phyloP scores from a whole-genome alignment of 2,113 vertebrate species.

The Labeo rohita region DNA sequence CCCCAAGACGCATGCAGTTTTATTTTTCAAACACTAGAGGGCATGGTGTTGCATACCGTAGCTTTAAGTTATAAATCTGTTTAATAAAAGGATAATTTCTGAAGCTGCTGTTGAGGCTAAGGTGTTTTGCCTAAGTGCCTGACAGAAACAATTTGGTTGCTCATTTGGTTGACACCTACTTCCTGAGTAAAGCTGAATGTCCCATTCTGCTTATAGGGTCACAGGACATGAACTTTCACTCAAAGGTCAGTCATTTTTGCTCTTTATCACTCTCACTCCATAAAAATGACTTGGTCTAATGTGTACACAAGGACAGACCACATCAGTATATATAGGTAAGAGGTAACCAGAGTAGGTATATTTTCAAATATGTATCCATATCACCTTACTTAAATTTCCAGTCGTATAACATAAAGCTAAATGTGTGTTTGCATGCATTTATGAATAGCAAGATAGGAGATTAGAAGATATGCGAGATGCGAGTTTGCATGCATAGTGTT shows the following conservation, averaged over 20 bases:
- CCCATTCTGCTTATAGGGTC: constrained; percentile 7
- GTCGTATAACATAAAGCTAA: neutral
- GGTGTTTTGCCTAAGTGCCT: neutral
- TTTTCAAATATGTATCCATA: neutral
- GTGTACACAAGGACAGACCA: neutral
- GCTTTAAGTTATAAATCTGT: too few species aligned
- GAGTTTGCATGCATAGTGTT: neutral
- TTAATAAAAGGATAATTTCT: neutral
- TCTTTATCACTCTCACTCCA: constrained; percentile 24
- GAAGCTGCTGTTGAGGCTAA: neutral
- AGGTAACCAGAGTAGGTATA: neutral
- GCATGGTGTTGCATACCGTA: too few species aligned
- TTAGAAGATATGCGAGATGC: constrained; percentile 6
- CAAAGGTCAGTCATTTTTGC: constrained; percentile 10
- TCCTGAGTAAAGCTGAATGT: neutral
- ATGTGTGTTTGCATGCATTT: neutral
- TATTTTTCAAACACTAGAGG: too few species aligned
- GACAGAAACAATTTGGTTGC: constrained; percentile 8
- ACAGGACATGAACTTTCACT: constrained; percentile 1
- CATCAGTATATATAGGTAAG: neutral
- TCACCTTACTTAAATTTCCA: neutral
- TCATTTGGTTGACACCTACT: constrained; percentile 8
- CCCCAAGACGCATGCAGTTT: too few species aligned
- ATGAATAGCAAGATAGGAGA: neutral
- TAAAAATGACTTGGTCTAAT: neutral